Evolutionary conservation across 1,140 invertebrate genomes (phyloP), one percentile per base, ranked within the genome.

Genomic region (Drosophila malerkotliana): DNA sequence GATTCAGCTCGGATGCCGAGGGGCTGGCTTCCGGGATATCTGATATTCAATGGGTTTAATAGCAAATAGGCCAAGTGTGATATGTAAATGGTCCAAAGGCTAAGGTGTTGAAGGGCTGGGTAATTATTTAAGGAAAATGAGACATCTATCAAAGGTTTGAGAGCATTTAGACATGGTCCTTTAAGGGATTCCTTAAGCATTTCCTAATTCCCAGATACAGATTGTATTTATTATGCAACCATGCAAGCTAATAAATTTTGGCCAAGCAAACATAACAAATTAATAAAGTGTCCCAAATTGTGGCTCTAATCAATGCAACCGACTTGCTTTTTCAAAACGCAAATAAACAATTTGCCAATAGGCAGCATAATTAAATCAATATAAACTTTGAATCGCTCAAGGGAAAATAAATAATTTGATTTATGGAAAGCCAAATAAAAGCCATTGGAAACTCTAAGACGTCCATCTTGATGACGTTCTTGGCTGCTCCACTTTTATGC

Each of bases 11-110:
- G 24, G 55, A 55, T 73, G 78, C 51, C 72, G 37, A 55, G 28
- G 72, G 62, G 45, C 26, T 34, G 44, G 56, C 79, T 63, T 37
- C 48, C 26, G 21, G 26, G 21, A 18, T 15, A 53, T 52, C 56
- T 37, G 62, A 39, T 84, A 30, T 53, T 81, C 67, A 85, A 74
- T 59, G 55, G 37, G 48, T 76, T 68, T 53, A 75, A 41, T 47
- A 12, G 15, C 34, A 37, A 64, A 24, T 30, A 37, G 53, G 15
- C 18, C 21, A 28, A 44, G 56, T 44, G 52, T 72, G 56, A 28
- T 26, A 37, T 37, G 34, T 41, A 39, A 68, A 49, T 57, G 12
- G 32, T 28, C 15, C 12, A 24, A 18, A 8, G 1, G 2, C 34
- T 32, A 44, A 45, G 7, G 14, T 21, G 9, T 14, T 24, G 3